These are phyloP conservation scores for Brenthis daphne DNA, from an alignment of 2,888 invertebrate genomes.

Conservation along the genomic window DNA sequence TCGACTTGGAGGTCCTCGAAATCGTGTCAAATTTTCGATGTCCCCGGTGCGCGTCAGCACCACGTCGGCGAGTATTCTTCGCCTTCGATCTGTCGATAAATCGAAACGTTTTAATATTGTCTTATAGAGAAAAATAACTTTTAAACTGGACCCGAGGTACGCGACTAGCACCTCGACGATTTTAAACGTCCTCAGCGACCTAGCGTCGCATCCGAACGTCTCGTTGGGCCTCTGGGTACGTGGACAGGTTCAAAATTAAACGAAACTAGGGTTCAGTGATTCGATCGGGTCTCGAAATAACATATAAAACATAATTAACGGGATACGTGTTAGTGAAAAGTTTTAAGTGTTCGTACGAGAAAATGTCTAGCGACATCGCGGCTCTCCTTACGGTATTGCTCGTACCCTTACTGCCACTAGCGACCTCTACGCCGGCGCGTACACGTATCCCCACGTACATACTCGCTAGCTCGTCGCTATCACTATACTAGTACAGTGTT, in stretches of 20 bases:
- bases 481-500: no score
- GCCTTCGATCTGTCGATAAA: constrained; percentile 8
- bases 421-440: constrained; percentile 17
- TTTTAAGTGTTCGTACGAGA: constrained; percentile 36
- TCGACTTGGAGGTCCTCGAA: no score
- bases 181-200: constrained; percentile 9
- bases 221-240: no score
- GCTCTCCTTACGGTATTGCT: constrained; percentile 36
- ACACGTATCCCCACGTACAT: no score
- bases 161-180: constrained; percentile 4
- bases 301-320: constrained; percentile 17
- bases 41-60: no score
- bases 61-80: constrained; percentile 3
- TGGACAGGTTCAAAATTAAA: no score
- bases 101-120: background rate
- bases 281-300: background rate
- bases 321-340: constrained; percentile 38
- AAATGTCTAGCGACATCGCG: constrained; percentile 37
- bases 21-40: no score
- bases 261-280: no score
- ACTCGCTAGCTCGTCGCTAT: no score
- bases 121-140: constrained; percentile 26
- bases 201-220: background rate
- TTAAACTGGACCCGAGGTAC: constrained; percentile 28
- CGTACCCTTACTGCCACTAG: constrained; percentile 17